Conservation (phyloP, 2,888 invertebrate species). For the Omphaloscelis lunosa region DNA sequence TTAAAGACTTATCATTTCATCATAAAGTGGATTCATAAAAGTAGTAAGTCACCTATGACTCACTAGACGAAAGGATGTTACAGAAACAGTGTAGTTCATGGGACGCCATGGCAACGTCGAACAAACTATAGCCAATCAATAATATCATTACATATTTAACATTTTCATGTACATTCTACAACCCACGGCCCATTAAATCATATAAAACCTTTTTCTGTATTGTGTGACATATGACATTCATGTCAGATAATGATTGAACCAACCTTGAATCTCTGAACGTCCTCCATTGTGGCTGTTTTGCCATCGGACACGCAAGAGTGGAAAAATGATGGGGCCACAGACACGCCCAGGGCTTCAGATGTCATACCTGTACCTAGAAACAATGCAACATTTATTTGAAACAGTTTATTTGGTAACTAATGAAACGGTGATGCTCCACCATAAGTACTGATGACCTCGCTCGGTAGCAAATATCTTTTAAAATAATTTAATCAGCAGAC, state of each 20-base stretch:
- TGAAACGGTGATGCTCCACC: neutral
- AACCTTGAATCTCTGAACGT: slow-evolving; percentile 98
- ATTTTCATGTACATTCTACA: slow-evolving; percentile 24
- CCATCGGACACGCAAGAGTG: slow-evolving; percentile 98
- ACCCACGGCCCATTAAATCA: slow-evolving; percentile 68
- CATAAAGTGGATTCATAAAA: slow-evolving; percentile 11
- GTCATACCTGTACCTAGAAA: slow-evolving; percentile 96
- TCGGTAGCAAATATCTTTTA: neutral
- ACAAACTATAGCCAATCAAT: slow-evolving; percentile 64
- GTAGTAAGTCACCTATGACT: slow-evolving; percentile 47
- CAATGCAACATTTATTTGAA: slow-evolving; percentile 45
- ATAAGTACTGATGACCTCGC: neutral
- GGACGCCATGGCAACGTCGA: slow-evolving; percentile 62
- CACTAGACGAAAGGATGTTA: slow-evolving; percentile 32
- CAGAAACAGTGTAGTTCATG: slow-evolving; percentile 21
- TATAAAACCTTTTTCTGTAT: slow-evolving; percentile 45
- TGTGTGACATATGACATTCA: slow-evolving; percentile 48
- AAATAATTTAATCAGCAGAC: slow-evolving; percentile 10
- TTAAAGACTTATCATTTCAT: slow-evolving; percentile 27
- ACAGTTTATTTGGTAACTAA: slow-evolving; percentile 9
- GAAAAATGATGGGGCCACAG: slow-evolving; percentile 98
- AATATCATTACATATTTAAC: slow-evolving; percentile 61
- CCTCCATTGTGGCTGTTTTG: slow-evolving; percentile 98
- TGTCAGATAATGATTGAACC: slow-evolving; percentile 70
- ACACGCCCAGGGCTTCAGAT: slow-evolving; percentile 98